A percentile compares a stretch with the other conserved stretches of the same genome.
These are phyloP conservation scores for Brachyhypopomus occidentalis DNA, from an alignment of 2,113 vertebrate genomes.

Conservation along the genomic window DNA sequence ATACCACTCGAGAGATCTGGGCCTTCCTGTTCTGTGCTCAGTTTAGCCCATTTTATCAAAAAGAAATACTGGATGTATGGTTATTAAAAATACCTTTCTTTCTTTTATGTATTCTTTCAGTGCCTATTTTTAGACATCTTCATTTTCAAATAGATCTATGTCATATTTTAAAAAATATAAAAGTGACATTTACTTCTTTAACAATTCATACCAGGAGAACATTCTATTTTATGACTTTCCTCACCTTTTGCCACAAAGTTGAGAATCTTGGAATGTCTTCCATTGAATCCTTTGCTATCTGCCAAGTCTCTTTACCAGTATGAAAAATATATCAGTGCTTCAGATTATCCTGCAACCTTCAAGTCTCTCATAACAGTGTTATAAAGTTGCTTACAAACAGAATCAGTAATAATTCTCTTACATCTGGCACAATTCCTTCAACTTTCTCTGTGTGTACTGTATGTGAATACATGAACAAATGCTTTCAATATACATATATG, in stretches of 20 bases:
- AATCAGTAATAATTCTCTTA: constrained; percentile 64
- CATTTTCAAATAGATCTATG: constrained; percentile 18
- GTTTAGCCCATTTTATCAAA: constrained; percentile 40
- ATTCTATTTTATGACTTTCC: not conserved
- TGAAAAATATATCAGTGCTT: constrained; percentile 52
- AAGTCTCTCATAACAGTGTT: constrained; percentile 24
- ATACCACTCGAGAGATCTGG: not conserved
- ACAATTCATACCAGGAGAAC: constrained; percentile 12
- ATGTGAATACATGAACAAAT: constrained; percentile 65
- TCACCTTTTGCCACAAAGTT: not conserved
- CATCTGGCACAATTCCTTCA: constrained; percentile 68
- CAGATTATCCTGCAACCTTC: constrained; percentile 28
- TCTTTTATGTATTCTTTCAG: constrained; percentile 30
- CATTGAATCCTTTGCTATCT: constrained; percentile 1
- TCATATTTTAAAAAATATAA: constrained; percentile 48
- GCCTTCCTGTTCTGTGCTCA: constrained; percentile 28
- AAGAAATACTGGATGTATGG: constrained; percentile 34
- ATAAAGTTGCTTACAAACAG: constrained; percentile 52
- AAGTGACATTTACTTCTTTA: constrained; percentile 35
- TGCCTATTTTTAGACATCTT: constrained; percentile 26
- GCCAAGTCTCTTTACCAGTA: constrained; percentile 42
- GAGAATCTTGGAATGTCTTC: constrained; percentile 32
- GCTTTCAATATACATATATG: constrained; percentile 66
- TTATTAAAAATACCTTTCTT: constrained; percentile 44
- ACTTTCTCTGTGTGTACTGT: constrained; percentile 57